Evolutionary conservation across 2,113 vertebrate species (phyloP).

Genomic region (Dasyornis broadbenti): DNA sequence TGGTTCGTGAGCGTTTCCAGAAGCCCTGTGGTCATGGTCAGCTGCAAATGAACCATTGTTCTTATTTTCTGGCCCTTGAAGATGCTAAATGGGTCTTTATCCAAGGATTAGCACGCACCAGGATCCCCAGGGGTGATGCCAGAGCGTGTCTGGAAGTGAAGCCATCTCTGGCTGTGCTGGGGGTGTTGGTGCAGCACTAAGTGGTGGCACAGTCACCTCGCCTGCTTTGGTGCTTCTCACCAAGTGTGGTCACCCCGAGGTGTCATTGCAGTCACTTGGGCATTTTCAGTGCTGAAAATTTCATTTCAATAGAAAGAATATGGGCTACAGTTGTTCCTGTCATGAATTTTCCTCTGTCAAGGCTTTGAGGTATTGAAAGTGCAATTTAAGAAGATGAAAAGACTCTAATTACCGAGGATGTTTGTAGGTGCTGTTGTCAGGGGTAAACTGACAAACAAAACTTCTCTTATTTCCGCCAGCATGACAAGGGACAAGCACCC

Average conservation of each 20-base stretch:
- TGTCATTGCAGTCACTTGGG: neutral
- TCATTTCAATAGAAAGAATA: neutral
- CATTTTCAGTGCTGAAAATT: neutral
- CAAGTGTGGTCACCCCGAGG: neutral
- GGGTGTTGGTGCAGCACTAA: neutral
- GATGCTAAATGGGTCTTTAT: neutral
- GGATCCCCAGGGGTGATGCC: neutral
- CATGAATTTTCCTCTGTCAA: neutral
- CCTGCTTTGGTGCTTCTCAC: neutral
- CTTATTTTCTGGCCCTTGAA: neutral
- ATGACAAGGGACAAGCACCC: neutral
- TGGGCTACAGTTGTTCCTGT: neutral
- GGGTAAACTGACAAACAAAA: neutral
- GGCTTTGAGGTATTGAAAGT: neutral
- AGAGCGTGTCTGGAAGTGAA: neutral
- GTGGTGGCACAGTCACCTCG: neutral
- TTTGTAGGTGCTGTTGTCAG: neutral
- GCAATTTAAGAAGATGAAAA: neutral
- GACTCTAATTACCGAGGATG: neutral
- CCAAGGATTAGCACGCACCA: neutral
- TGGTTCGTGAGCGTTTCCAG: neutral
- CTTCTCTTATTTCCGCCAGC: neutral
- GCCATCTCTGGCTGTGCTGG: neutral
- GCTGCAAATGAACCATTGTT: slow-evolving; percentile 4
- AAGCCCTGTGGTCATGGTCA: neutral